Evolutionary conservation across 2,797 vertebrate species (phyloP).

Genomic region (Fratercula arctica): DNA sequence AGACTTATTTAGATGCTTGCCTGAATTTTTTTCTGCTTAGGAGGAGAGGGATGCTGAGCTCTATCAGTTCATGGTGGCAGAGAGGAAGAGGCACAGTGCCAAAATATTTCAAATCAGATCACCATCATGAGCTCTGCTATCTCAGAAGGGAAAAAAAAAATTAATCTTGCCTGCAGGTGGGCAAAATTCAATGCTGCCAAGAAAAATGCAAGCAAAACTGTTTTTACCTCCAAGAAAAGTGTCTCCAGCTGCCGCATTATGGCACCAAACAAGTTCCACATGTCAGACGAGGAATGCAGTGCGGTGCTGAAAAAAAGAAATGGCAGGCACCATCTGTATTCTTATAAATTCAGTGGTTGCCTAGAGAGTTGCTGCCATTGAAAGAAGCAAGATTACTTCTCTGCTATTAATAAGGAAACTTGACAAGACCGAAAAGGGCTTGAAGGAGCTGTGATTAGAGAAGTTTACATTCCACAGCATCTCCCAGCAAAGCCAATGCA

Average conservation of each 20-base stretch:
- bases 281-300: conserved; percentile 43
- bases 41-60: not conserved
- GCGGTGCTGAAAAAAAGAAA: conserved; percentile 31
- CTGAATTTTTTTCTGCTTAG: not conserved
- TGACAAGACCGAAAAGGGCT: conserved; percentile 46
- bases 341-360: conserved; percentile 52
- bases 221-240: conserved; percentile 43
- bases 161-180: conserved; percentile 52
- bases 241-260: conserved; percentile 57
- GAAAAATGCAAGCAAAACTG: conserved; percentile 61
- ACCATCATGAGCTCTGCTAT: conserved; percentile 13
- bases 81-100: not conserved
- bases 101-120: conserved; percentile 48
- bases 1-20: not conserved
- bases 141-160: conserved; percentile 6
- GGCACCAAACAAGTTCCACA: conserved; percentile 61
- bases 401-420: conserved; percentile 52
- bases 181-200: conserved; percentile 53
- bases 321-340: conserved; percentile 65
- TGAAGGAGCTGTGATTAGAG: conserved; percentile 39
- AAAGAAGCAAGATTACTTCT: conserved; percentile 48
- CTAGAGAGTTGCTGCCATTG: conserved; percentile 53
- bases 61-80: not conserved
- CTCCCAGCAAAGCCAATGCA: not conserved
- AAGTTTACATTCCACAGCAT: conserved; percentile 30